Conservation (phyloP, 2,888 invertebrate species). For the Plusia festucae region DNA sequence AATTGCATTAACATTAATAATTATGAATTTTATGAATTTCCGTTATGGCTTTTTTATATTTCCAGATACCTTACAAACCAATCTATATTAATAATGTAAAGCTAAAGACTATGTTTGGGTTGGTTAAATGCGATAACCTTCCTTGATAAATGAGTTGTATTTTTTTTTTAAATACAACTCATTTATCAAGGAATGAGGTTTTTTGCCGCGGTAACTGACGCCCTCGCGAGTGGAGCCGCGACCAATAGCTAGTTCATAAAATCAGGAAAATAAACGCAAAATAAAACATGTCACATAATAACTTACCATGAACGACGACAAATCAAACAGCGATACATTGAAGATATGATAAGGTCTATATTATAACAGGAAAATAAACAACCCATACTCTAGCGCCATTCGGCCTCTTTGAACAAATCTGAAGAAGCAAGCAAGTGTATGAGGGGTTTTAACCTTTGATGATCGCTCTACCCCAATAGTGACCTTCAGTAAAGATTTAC, state of each 20-base stretch:
- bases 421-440: constrained; percentile 26
- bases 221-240: no score
- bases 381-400: constrained; percentile 42
- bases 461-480: constrained; percentile 10
- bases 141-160: no score
- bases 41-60: no score
- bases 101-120: no score
- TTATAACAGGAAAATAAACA: constrained; percentile 55
- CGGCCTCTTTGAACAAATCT: constrained; percentile 49
- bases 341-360: constrained; percentile 36
- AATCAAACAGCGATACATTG: constrained; percentile 1
- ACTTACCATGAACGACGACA: not conserved
- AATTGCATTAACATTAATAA: not conserved
- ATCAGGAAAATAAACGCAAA: not conserved
- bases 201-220: no score
- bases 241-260: not conserved
- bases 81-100: no score
- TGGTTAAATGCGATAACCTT: no score
- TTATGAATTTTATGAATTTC: no score
- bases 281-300: not conserved
- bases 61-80: no score
- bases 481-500: constrained; percentile 7
- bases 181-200: no score
- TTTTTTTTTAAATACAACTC: no score
- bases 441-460: constrained; percentile 26